phyloP scores from a whole-genome alignment of 2,113 vertebrate genomes.

The Malurus cyaneus region DNA sequence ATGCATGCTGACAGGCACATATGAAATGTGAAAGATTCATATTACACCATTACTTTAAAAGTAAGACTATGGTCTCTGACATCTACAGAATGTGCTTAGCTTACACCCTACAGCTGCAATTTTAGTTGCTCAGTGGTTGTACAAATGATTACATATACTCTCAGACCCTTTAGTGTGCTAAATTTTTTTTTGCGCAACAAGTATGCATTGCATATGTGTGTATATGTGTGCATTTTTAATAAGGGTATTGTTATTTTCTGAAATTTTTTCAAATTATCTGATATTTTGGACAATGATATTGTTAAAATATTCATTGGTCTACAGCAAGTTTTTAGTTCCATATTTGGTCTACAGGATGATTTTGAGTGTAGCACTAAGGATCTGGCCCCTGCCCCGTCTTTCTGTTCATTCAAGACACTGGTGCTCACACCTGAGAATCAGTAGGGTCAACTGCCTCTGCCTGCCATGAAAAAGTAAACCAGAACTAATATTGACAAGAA shows the following conservation, averaged over 20 bases:
- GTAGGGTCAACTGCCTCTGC: rapidly evolving
- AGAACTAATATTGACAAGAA: background rate
- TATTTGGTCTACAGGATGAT: background rate
- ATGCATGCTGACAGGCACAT: background rate
- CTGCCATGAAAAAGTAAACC: background rate
- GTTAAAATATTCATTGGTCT: background rate
- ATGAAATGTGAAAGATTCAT: background rate
- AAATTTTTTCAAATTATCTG: background rate
- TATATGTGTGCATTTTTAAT: background rate
- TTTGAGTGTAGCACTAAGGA: background rate
- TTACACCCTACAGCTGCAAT: background rate
- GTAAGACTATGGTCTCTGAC: background rate
- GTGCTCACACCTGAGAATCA: rapidly evolving
- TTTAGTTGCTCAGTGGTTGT: background rate
- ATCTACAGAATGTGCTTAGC: background rate
- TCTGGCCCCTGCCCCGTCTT: background rate
- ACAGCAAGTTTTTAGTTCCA: background rate
- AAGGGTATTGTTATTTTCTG: background rate
- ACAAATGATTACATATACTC: background rate
- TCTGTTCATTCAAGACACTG: background rate
- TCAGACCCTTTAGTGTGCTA: background rate
- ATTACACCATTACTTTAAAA: background rate
- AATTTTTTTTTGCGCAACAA: background rate
- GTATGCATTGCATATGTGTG: too few species aligned
- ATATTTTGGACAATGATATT: background rate